Base-by-base conservation (phyloP, 2,888 invertebrate species). In the Conchocele bisecta region DNA sequence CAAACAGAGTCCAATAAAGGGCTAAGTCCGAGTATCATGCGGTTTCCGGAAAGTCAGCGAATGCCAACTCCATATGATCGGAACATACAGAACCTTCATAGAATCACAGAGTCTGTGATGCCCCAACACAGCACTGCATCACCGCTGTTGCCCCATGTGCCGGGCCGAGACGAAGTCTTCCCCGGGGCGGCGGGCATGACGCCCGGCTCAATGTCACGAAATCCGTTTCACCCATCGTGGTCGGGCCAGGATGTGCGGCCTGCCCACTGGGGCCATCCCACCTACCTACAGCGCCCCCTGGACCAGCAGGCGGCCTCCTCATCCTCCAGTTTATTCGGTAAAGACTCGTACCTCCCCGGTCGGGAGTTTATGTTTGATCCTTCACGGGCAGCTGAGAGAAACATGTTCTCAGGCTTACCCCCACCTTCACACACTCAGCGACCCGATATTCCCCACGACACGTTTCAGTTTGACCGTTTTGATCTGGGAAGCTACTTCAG, bases 311-410 rank as follows among this genome's bases (percentile, higher is more conserved):
- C 86, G 39, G 85, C 83, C 29, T 75, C 87, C 46, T 61, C 86
- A 28, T 70, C 87, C 15, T 68, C 85, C 20, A 77, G 84, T 39
- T 77, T 88, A 54, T 82, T 86, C 67, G 77, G 83, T 42, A 87
- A 86, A 64, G 88, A 87, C 31, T 83, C 83, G 50, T 88, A 88
- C 69, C 82, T 87, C 53, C 59, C 86, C 13, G 79, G 82, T 7
- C 73, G 86, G n/a, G 88, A 88, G 24, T 87, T 88, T 58, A 86
- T 87, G 86, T 86, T 87, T 75, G 87, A 88, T 63, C 83, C 86
- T 15, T 82, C 86, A 3, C 69, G 83, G 20, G 72, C 83, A n/a
- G 72, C 87, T 22, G 88, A 88, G 39, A 75, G 86, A 42, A 84
- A 85, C 56, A 86, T 87, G 85, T 88, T 87, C 44, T 81, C 85